A percentile compares a stretch with the other conserved stretches of the same genome.
Conservation (phyloP, 2,797 vertebrate genomes). For the Gymnoscopelus microlampas region DNA sequence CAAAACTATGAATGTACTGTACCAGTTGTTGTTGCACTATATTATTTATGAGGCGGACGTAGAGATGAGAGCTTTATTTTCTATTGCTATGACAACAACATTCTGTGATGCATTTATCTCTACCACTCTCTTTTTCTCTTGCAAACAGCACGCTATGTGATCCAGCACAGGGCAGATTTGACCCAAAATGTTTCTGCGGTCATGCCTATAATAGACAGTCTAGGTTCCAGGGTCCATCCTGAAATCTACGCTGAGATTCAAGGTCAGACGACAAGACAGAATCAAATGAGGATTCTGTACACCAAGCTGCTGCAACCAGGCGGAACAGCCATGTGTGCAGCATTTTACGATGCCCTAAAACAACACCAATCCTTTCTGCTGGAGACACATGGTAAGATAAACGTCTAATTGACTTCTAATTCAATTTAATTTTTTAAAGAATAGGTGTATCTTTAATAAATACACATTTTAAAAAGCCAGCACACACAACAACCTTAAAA, state of each 20-base stretch:
- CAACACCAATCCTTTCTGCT: constrained; percentile 10
- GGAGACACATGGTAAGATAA: not conserved
- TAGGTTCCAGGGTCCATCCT: constrained; percentile 34
- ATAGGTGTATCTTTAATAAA: too few relatives aligned
- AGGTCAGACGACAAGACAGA: rapidly evolving
- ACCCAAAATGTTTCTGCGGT: not conserved
- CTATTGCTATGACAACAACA: not conserved
- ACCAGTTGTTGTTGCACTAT: too few relatives aligned
- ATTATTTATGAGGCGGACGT: too few relatives aligned
- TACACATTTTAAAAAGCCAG: too few relatives aligned
- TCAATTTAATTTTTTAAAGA: too few relatives aligned
- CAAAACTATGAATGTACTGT: too few relatives aligned
- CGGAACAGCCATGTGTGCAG: constrained; percentile 35
- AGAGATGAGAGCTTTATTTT: too few relatives aligned
- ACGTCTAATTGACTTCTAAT: too few relatives aligned
- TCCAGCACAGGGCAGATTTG: not conserved
- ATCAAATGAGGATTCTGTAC: constrained; percentile 42
- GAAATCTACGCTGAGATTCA: constrained; percentile 27
- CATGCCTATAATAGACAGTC: constrained; percentile 39
- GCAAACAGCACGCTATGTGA: constrained; percentile 55
- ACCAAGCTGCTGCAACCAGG: rapidly evolving
- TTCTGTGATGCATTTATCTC: not conserved
- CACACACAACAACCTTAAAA: too few relatives aligned
- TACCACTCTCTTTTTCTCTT: not conserved
- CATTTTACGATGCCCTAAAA: constrained; percentile 61